Conservation (phyloP, 2,888 invertebrate species). For the Anticlea derivata region DNA sequence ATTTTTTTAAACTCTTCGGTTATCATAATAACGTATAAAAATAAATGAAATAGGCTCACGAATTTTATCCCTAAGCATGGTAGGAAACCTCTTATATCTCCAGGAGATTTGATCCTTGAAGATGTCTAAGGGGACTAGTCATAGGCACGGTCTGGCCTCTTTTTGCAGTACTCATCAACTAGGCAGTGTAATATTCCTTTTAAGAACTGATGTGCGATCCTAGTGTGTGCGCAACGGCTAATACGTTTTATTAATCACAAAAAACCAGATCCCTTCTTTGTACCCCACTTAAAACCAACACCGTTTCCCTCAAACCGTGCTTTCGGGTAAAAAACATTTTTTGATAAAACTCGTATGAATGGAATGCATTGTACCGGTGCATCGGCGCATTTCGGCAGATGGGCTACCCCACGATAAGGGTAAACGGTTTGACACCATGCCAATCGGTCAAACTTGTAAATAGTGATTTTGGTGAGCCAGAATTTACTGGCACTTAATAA, state of each 20-base stretch:
- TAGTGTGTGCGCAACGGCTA: too few species aligned
- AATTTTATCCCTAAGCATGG: too few species aligned
- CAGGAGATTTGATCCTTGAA: too few species aligned
- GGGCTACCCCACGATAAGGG: constrained; percentile 65
- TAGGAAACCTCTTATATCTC: too few species aligned
- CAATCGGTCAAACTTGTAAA: constrained; percentile 61
- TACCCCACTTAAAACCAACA: constrained; percentile 38
- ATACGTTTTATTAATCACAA: constrained; percentile 13
- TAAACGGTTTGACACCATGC: constrained; percentile 73
- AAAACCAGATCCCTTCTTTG: constrained; percentile 17
- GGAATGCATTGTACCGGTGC: constrained; percentile 62
- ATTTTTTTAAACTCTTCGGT: too few species aligned
- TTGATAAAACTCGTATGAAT: constrained; percentile 68
- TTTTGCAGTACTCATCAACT: too few species aligned
- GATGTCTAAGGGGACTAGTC: too few species aligned
- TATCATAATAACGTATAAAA: too few species aligned
- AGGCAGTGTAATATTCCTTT: too few species aligned
- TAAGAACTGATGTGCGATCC: too few species aligned
- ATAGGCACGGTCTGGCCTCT: too few species aligned
- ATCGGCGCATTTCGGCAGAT: constrained; percentile 68
- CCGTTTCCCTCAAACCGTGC: constrained; percentile 49
- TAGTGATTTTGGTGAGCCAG: constrained; percentile 10
- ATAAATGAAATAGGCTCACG: too few species aligned
- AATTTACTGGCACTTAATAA: neutral
- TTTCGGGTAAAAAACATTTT: constrained; percentile 62